Evolutionary conservation across 2,797 vertebrate species (phyloP).

Genomic region (Spheniscus humboldti): DNA sequence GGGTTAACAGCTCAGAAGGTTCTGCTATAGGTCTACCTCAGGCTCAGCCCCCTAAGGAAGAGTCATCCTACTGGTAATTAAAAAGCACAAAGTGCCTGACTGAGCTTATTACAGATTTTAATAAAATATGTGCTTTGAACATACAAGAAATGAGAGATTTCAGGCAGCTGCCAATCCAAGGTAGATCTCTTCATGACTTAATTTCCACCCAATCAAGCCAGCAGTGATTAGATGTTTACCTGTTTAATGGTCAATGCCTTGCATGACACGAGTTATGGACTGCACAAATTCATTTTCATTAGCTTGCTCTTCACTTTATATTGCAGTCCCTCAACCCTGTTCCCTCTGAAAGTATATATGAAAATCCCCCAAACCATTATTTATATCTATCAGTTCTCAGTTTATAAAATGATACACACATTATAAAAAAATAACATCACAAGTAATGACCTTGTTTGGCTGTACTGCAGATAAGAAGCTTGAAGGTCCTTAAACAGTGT

Average conservation of each 20-base stretch:
- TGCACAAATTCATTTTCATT: not conserved
- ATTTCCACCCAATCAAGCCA: not conserved
- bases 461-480: not conserved
- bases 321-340: not conserved
- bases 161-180: not conserved
- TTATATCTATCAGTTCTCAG: not conserved
- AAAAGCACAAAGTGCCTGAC: not conserved
- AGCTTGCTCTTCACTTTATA: not conserved
- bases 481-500: not conserved
- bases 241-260: not conserved
- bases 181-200: not conserved
- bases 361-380: not conserved
- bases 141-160: not conserved
- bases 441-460: not conserved
- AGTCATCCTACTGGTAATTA: not conserved
- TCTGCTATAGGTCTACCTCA: not conserved
- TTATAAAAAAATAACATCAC: not conserved
- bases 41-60: not conserved
- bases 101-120: not conserved
- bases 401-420: not conserved
- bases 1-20: not conserved
- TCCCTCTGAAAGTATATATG: not conserved
- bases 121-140: not conserved
- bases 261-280: not conserved
- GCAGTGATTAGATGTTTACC: not conserved